These are phyloP conservation scores for Melospiza georgiana DNA, from an alignment of 2,113 vertebrate genomes.

Conservation along the genomic window DNA sequence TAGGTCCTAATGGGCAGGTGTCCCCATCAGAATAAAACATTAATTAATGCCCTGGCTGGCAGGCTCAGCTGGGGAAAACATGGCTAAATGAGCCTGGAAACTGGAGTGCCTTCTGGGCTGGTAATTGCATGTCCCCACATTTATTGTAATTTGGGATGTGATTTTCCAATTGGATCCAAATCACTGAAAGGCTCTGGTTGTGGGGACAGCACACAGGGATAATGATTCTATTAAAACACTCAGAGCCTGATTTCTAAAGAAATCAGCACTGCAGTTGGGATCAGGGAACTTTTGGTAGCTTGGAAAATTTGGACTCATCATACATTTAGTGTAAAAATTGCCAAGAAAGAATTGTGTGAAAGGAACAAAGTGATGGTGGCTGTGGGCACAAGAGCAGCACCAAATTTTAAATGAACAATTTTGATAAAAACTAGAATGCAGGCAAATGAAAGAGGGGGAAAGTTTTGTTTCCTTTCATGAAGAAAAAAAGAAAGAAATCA, in stretches of 20 bases:
- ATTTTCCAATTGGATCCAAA: slow-evolving; percentile 42
- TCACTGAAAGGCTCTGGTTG: not conserved
- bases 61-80: slow-evolving; percentile 42
- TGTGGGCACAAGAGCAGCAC: not conserved
- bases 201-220: slow-evolving; percentile 28
- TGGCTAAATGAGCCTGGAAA: slow-evolving; percentile 27
- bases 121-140: slow-evolving; percentile 15
- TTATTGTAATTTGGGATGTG: slow-evolving; percentile 31
- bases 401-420: not conserved
- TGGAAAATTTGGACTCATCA: not conserved
- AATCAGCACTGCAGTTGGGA: not conserved
- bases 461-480: not conserved
- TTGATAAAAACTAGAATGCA: not conserved
- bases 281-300: not conserved
- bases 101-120: slow-evolving; percentile 13
- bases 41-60: slow-evolving; percentile 47
- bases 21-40: slow-evolving; percentile 47
- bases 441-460: not conserved
- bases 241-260: slow-evolving; percentile 5
- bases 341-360: not conserved
- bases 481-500: not conserved
- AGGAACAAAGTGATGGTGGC: not conserved
- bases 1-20: slow-evolving; percentile 52
- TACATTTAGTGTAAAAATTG: not conserved
- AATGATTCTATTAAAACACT: slow-evolving; percentile 27